Conservation (phyloP, 2,888 invertebrate species). For the Cabera pusaria region DNA sequence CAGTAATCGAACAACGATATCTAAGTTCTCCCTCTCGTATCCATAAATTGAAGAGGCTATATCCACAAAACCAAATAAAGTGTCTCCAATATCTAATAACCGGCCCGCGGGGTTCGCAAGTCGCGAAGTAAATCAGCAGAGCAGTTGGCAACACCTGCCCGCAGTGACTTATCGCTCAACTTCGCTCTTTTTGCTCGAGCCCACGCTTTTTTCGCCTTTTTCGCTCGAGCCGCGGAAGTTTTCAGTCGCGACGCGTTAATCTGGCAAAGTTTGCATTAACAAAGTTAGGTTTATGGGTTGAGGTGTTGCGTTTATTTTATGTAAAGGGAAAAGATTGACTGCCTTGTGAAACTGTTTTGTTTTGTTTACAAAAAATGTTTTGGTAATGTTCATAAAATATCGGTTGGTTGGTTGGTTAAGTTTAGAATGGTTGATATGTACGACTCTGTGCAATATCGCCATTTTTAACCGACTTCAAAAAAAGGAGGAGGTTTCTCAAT, state of each 20-base stretch:
- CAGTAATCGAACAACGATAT: too few relatives aligned
- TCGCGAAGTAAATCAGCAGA: slow-evolving; percentile 41
- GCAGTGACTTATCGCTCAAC: slow-evolving; percentile 38
- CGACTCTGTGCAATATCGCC: too few relatives aligned
- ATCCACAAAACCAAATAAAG: slow-evolving; percentile 23
- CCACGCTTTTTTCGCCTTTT: slow-evolving; percentile 26
- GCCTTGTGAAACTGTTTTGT: background rate
- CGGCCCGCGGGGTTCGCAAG: slow-evolving; percentile 33
- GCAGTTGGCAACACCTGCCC: slow-evolving; percentile 43
- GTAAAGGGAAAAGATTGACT: slow-evolving; percentile 13
- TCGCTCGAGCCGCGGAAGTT: slow-evolving; percentile 29
- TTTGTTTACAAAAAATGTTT: too few relatives aligned
- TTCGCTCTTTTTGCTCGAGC: slow-evolving; percentile 34
- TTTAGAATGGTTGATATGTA: too few relatives aligned
- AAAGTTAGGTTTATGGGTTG: slow-evolving; percentile 27
- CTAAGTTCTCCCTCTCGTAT: too few relatives aligned
- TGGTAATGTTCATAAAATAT: too few relatives aligned
- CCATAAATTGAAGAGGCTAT: slow-evolving; percentile 7
- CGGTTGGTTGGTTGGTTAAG: too few relatives aligned
- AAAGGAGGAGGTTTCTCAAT: too few relatives aligned
- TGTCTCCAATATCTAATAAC: slow-evolving; percentile 24
- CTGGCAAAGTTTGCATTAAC: slow-evolving; percentile 28
- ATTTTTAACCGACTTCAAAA: too few relatives aligned
- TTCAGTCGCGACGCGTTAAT: slow-evolving; percentile 32
- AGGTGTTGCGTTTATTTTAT: slow-evolving; percentile 27